Conservation (phyloP, 2,797 vertebrate genomes). For the Chrosomus eos region DNA sequence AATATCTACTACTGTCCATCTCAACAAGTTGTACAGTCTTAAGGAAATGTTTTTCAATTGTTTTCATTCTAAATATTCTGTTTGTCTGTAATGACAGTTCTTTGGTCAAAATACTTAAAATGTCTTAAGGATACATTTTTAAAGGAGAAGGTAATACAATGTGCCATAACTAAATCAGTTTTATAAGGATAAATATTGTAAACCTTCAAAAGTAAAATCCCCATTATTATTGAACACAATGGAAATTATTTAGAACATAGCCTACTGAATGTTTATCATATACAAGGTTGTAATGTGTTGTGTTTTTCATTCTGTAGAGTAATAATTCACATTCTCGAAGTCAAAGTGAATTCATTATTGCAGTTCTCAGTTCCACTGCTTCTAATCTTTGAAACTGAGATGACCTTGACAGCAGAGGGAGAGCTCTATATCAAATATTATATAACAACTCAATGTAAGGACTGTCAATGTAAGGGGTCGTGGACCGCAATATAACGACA, state of each 20-base stretch:
- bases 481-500: conserved; percentile 26
- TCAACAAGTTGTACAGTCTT: conserved; percentile 6
- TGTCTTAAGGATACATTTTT: not conserved
- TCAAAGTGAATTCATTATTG: conserved; percentile 15
- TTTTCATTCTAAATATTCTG: not conserved
- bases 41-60: not conserved
- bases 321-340: conserved; percentile 4
- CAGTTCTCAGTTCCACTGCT: not conserved
- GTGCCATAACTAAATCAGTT: conserved; percentile 1
- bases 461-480: not conserved
- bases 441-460: not conserved
- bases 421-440: not conserved
- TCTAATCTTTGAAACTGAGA: not conserved
- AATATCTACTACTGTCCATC: not conserved
- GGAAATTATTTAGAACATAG: not conserved
- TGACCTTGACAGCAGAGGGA: not conserved
- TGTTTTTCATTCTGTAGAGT: not conserved
- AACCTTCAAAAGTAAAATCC: conserved; percentile 7
- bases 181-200: conserved; percentile 10
- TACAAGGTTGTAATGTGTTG: not conserved
- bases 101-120: conserved; percentile 14
- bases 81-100: conserved; percentile 16
- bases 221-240: not conserved
- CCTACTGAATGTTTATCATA: not conserved
- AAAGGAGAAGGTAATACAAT: not conserved